phyloP scores from a whole-genome alignment of 1,140 invertebrate genomes.

The Adelges cooleyi region DNA sequence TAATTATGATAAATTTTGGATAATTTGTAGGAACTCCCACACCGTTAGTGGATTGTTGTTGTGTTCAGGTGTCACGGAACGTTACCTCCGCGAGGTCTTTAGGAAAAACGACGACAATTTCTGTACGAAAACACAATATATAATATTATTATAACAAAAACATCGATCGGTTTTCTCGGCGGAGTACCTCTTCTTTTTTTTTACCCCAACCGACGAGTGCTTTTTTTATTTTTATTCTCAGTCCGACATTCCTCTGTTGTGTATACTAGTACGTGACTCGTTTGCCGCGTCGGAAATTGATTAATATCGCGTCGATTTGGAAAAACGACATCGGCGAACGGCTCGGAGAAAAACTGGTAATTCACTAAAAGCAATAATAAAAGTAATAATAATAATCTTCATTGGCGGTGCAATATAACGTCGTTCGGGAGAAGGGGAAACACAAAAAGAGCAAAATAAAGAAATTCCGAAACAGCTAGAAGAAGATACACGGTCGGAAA shows the following conservation, averaged over 20 bases:
- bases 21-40: constrained; percentile 17
- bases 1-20: constrained; percentile 24
- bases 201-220: neutral
- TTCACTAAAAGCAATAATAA: constrained; percentile 3
- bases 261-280: constrained; percentile 6
- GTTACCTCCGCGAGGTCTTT: neutral
- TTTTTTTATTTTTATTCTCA: constrained; percentile 5
- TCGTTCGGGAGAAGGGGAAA: neutral
- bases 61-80: constrained; percentile 20
- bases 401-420: neutral
- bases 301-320: constrained; percentile 5
- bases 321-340: neutral
- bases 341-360: neutral
- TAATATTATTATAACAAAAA: constrained; percentile 8
- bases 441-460: neutral
- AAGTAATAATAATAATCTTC: neutral
- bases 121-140: constrained; percentile 18
- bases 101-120: constrained; percentile 13
- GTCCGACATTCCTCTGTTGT: neutral
- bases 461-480: too few species aligned
- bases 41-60: neutral
- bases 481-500: too few species aligned
- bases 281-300: constrained; percentile 1
- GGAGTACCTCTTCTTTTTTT: neutral
- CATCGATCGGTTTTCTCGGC: constrained; percentile 2